Evolutionary conservation across 2,888 invertebrate genomes (phyloP), one percentile per base, ranked within the genome.

Genomic region (Amphipyra berbera): DNA sequence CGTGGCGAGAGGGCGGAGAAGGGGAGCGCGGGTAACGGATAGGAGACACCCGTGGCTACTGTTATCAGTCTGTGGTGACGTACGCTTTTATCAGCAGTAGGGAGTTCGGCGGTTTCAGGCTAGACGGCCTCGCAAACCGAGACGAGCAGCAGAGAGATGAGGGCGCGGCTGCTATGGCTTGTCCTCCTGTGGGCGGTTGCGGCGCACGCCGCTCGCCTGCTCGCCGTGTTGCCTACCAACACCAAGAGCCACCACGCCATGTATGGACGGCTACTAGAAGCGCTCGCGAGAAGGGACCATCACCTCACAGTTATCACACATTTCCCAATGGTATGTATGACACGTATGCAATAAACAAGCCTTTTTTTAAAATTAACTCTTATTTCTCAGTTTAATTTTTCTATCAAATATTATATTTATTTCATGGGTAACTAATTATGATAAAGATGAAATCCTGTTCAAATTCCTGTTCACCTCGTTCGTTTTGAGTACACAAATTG

Each of bases 221-320:
- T 95, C 40, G 95, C 89, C 65, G 91, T 95, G 45, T 84, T 95
- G 75, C 95, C 95, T 21, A 95, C 95, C 47, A 93, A 95, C 86
- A 95, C 95, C 46, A 91, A 92, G 77, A 95, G 95, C 84, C 95
- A 95, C 83, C 90, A 93, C 70, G 95, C 95, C 59, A 95, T 95
- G 92, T 95, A 95, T 77, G 93, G 95, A 61, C 87, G 89, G 57
- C 88, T 95, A 14, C 81, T 95, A 21, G 89, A 92, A 27, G 95
- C 92, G 0, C 88, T 95, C 15, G 95, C 94, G 8, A 79, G 73
- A 35, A 86, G 85, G 54, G 86, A 93, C 35, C 94, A 95, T 58
- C 89, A 95, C 3, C 84, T 95, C 12, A 95, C 95, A 1, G 88
- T 95, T 52, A 84, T 95, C 63, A 89, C 94, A 33, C 95, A 95